A percentile compares a stretch with the other conserved stretches of the same genome.
phyloP scores from a whole-genome alignment of 2,113 vertebrate species.

The Istiophorus platypterus region DNA sequence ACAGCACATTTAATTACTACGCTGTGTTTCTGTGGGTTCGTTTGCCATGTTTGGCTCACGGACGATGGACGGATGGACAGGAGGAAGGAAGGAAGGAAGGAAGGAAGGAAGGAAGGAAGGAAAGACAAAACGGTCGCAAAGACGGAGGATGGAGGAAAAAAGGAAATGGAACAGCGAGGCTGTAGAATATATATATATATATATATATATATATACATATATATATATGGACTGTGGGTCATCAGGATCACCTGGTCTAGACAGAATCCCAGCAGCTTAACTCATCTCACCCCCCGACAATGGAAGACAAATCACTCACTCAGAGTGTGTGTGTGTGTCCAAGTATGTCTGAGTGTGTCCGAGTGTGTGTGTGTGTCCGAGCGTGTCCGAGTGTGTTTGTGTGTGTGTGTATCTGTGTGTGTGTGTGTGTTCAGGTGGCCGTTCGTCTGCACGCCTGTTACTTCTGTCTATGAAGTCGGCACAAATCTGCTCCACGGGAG shows the following conservation, averaged over 20 bases:
- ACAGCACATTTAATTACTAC: background rate
- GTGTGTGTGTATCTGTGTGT: background rate
- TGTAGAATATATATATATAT: conserved; percentile 45
- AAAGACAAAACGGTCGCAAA: conserved; percentile 14
- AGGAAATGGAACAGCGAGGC: background rate
- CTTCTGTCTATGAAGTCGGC: too few relatives aligned
- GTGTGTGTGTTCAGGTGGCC: conserved; percentile 33
- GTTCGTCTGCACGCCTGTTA: conserved; percentile 15
- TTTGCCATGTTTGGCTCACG: too few relatives aligned
- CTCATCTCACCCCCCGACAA: conserved; percentile 43
- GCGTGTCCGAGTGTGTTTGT: conserved; percentile 16
- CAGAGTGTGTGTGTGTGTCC: conserved; percentile 4
- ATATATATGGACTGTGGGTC: conserved; percentile 35
- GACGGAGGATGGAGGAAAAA: too few relatives aligned
- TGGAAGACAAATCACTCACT: conserved; percentile 23
- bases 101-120: background rate
- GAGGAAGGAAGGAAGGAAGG: background rate
- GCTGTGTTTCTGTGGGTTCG: background rate
- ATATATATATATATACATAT: too few relatives aligned
- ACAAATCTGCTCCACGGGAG: conserved; percentile 17
- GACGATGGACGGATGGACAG: background rate
- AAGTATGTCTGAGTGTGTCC: background rate
- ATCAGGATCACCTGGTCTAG: conserved; percentile 60
- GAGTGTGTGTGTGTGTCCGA: conserved; percentile 28
- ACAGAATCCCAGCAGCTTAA: conserved; percentile 42